A percentile compares a stretch with the other conserved stretches of the same genome.
These are phyloP conservation scores for Monodelphis domestica DNA, from an alignment of 2,797 vertebrate species.

Conservation along the genomic window DNA sequence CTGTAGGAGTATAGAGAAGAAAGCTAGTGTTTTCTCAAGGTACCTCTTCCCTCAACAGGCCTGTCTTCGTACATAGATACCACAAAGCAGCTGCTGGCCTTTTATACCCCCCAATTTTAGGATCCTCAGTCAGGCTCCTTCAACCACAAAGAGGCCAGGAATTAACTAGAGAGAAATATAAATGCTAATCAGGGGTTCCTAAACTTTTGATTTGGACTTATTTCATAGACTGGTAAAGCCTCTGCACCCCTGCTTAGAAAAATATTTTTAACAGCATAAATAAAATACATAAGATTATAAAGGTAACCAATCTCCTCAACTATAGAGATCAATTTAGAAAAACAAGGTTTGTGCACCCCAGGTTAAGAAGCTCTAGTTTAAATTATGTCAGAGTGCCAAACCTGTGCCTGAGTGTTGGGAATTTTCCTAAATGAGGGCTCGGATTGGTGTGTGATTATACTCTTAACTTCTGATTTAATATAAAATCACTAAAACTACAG, in stretches of 20 bases:
- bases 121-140: background rate
- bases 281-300: background rate
- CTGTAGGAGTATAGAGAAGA: background rate
- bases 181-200: background rate
- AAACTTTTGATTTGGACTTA: background rate
- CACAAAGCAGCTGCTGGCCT: background rate
- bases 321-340: background rate
- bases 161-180: background rate
- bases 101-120: background rate
- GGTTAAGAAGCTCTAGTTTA: background rate
- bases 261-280: background rate
- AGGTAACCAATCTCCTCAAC: background rate
- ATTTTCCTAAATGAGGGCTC: background rate
- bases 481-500: background rate
- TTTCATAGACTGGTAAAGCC: background rate
- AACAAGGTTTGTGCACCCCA: background rate
- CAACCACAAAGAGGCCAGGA: background rate
- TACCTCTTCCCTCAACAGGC: background rate
- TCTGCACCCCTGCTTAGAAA: background rate
- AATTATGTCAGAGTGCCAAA: background rate
- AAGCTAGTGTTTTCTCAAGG: background rate
- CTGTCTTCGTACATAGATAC: background rate
- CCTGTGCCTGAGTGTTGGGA: background rate
- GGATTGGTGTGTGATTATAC: background rate
- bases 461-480: background rate